Evolutionary conservation across 1,140 invertebrate genomes (phyloP), one percentile per base, ranked within the genome.

Genomic region (Bombus sibiricus): DNA sequence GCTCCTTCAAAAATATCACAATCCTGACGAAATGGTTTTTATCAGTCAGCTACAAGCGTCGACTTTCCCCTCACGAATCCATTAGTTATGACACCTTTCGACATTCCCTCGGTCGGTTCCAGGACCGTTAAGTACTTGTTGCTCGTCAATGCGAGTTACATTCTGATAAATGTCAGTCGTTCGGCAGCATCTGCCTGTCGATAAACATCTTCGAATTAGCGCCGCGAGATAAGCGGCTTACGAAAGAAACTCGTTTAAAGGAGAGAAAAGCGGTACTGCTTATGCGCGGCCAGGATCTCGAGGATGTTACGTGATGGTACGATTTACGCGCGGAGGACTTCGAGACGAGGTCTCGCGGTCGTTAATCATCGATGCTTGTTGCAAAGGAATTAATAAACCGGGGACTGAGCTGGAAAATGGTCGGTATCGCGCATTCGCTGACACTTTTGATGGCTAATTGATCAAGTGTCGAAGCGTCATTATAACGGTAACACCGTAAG

Each of bases 1-100:
- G 47, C 5, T 6, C 2, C 18, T 18, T 68, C 18, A 22, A 68
- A 68, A 34, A 34, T 18, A 34, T 22, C 13, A 9, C 2, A 9
- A 69, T 47, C 13, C 57, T 12, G 37, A 34, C 22, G 4, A 39
- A 39, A 71, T 34, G 1, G 2, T 18, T 53, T 53, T 53, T 53
- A 53, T 53, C 47, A 22, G 18, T 39, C 37, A 25, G 4, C 10
- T 5, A 39, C 39, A 1, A 12, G 25, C 22, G 13, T 18, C 39
- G 53, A 81, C 80, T 83, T 84, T 81, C 43, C 64, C 59, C 34
- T n/a, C 39, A 59, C 41, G 59, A 59, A 76, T 76, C 86, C 74
- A 90, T 89, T 87, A 90, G 85, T 89, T 89, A 88, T 85, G 57
- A 71, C 81, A 71, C n/a, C 88, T 79, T 76, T 89, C 88, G 81